Conservation (phyloP, 2,797 vertebrate species). For the Phaenicophaeus curvirostris region DNA sequence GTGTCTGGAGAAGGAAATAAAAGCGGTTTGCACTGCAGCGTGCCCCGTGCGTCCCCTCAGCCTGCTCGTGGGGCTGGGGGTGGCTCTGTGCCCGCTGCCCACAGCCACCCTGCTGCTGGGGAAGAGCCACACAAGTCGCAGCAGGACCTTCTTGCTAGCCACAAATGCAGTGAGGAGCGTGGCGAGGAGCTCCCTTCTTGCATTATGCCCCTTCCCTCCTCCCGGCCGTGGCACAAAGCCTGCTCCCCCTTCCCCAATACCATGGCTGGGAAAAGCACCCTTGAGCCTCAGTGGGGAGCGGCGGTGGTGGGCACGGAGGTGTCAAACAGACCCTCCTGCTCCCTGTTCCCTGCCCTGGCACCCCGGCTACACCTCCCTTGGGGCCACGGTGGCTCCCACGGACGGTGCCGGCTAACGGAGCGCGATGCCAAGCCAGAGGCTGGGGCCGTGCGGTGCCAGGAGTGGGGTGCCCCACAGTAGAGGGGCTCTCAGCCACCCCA, state of each 20-base stretch:
- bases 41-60: not conserved
- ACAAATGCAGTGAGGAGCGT: not conserved
- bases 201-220: not conserved
- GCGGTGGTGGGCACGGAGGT: fast-evolving
- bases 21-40: not conserved
- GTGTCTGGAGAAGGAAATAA: slow-evolving; percentile 73
- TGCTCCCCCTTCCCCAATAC: not conserved
- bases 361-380: not conserved
- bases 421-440: not conserved
- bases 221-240: fast-evolving
- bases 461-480: not conserved
- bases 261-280: not conserved
- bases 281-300: not conserved
- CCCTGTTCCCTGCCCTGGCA: not conserved
- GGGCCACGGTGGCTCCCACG: fast-evolving
- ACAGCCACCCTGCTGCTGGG: not conserved
- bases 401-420: not conserved
- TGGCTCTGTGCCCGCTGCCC: fast-evolving
- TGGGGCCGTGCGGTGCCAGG: fast-evolving
- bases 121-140: not conserved
- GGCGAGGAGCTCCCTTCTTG: fast-evolving
- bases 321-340: not conserved
- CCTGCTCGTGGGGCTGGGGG: fast-evolving
- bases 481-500: not conserved
- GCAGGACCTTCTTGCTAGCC: not conserved